Evolutionary conservation across 2,888 invertebrate species (phyloP), one percentile per base, ranked within the genome.

Genomic region (Artemia sp.): DNA sequence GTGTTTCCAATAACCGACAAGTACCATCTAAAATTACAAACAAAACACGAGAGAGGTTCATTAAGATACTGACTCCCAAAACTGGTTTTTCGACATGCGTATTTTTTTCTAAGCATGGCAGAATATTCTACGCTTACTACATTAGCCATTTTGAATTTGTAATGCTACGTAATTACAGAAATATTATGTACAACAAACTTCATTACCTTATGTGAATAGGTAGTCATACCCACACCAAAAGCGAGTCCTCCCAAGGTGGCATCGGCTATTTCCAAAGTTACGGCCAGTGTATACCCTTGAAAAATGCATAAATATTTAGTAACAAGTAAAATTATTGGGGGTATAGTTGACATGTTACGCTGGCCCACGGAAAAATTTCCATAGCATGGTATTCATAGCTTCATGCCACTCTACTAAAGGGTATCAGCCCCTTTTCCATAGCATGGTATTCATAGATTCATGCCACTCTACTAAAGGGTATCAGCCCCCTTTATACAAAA

Each of bases 151-250:
- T 53, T 5, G 58, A 14, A 53, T 53, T 53, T 53, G 3, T 5
- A 2, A 38, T 38, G 38, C n/a, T n/a, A 14, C n/a, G 6, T n/a
- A 58, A 14, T n/a, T n/a, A 14, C n/a, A 58, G 6, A 14, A 58
- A 14, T n/a, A 58, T n/a, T n/a, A 58, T n/a, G 58, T 10, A 9
- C 38, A 12, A 68, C 14, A 19, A 51, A 68, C 11, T 12, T 14
- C 10, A 50, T n/a, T 58, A 74, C 74, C 76, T 85, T 85, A 77
- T 86, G 86, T 0, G 86, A 86, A 77, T 86, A 85, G 0, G 86
- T 86, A 0, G 86, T 86, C 86, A 86, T 86, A n/a, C 86, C 86
- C 0, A 84, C 84, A 12, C 85, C 86, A 76, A 86, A 80, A 0
- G 86, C 86, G 38, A 86, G 78, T 66, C 86, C 86, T 74, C 86